phyloP scores from a whole-genome alignment of 2,888 invertebrate genomes.

The Frankliniella intonsa region DNA sequence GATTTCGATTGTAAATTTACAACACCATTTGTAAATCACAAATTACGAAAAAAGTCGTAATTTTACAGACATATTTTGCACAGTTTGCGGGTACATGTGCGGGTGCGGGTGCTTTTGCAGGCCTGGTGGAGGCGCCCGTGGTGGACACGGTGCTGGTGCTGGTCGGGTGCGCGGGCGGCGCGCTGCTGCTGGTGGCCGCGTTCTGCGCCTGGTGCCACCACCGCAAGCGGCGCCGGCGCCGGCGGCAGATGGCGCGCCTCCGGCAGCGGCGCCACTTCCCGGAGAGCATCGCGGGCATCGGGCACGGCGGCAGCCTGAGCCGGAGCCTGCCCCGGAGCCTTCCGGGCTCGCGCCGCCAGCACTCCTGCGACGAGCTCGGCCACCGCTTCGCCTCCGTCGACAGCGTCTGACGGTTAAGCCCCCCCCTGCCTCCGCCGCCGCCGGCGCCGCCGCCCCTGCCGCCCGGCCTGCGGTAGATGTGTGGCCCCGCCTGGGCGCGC shows the following conservation, averaged over 20 bases:
- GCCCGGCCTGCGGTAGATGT: conserved; percentile 36
- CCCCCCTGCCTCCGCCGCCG: conserved; percentile 41
- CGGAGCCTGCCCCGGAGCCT: conserved; percentile 49
- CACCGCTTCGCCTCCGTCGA: conserved; percentile 55
- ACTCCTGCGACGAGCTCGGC: conserved; percentile 55
- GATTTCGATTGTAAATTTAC: too few relatives aligned
- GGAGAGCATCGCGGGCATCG: conserved; percentile 33
- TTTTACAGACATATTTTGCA: too few relatives aligned
- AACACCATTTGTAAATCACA: too few relatives aligned
- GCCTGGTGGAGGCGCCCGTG: conserved; percentile 51
- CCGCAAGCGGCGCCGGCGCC: conserved; percentile 44
- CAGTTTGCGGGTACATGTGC: too few relatives aligned
- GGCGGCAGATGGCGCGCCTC: conserved; percentile 47
- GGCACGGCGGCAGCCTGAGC: conserved; percentile 39
- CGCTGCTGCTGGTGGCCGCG: conserved; percentile 48
- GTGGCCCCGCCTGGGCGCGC: conserved; percentile 30
- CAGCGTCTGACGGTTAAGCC: conserved; percentile 50
- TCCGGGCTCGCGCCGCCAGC: conserved; percentile 44
- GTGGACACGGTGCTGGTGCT: conserved; percentile 56
- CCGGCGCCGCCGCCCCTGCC: conserved; percentile 36
- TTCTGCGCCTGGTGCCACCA: conserved; percentile 56
- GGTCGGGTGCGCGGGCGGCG: conserved; percentile 49
- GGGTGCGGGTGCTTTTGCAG: too few relatives aligned
- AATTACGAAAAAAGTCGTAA: too few relatives aligned
- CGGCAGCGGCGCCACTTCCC: conserved; percentile 42